Evolutionary conservation across 2,113 vertebrate species (phyloP).

Genomic region (Larimichthys polyactis): DNA sequence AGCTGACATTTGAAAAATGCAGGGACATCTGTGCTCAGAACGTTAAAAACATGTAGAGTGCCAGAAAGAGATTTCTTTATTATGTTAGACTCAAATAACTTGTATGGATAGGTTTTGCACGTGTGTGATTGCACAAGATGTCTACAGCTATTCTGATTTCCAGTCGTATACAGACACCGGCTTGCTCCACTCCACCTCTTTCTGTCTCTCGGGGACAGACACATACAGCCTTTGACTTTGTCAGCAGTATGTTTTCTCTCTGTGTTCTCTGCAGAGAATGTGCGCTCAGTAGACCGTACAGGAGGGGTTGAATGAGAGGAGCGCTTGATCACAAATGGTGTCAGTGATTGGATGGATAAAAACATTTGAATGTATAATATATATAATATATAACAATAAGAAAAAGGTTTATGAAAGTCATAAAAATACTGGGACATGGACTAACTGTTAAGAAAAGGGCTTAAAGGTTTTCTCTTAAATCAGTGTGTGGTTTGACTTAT

Average conservation of each 20-base stretch:
- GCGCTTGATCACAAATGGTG: no score
- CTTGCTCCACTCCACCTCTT: no score
- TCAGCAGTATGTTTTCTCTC: no score
- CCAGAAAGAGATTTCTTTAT: constrained; percentile 40
- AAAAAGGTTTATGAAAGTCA: neutral
- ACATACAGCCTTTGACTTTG: no score
- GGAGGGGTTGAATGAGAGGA: no score
- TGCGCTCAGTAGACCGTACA: no score
- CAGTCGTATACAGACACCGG: no score
- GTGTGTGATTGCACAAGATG: neutral
- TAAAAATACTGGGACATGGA: neutral
- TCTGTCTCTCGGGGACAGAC: no score
- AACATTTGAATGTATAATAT: no score
- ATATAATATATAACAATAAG: neutral
- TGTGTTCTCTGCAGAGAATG: no score
- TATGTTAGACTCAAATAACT: constrained; percentile 33
- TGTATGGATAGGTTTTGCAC: neutral
- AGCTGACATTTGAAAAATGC: constrained; percentile 70
- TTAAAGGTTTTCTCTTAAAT: neutral
- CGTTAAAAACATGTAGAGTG: constrained; percentile 27
- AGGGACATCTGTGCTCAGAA: constrained; percentile 65
- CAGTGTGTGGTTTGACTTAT: neutral
- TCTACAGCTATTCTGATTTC: neutral
- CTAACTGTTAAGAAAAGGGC: neutral
- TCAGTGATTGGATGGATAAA: no score